A percentile compares a stretch with the other conserved stretches of the same genome.
phyloP scores from a whole-genome alignment of 53 echinoderm and acorn worm species.

The Holothuria scabra region DNA sequence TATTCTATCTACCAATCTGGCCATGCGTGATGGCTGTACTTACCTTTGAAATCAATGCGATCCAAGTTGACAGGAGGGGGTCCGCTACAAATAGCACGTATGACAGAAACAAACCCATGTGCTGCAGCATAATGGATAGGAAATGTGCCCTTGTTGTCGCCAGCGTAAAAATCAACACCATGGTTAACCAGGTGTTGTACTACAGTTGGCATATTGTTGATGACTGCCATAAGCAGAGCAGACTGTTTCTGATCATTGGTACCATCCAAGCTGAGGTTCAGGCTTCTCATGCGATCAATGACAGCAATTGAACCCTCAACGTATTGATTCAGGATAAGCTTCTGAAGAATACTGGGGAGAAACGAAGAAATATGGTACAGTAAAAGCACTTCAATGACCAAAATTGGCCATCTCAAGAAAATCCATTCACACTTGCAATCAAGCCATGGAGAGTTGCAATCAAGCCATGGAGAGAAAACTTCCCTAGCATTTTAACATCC shows the following conservation, averaged over 20 bases:
- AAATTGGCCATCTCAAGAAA: too few species aligned
- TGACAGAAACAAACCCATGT: constrained; percentile 43
- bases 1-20: too few species aligned
- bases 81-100: constrained; percentile 16
- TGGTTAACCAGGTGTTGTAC: constrained; percentile 23
- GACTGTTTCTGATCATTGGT: constrained; percentile 59
- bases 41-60: constrained; percentile 34
- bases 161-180: constrained; percentile 51
- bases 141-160: constrained; percentile 50
- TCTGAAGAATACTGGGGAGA: constrained; percentile 2
- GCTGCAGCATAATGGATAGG: constrained; percentile 64
- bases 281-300: constrained; percentile 16
- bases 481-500: too few species aligned
- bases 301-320: not conserved
- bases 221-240: constrained; percentile 68
- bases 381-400: too few species aligned
- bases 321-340: constrained; percentile 1
- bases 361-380: not conserved
- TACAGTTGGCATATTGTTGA: constrained; percentile 60
- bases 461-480: too few species aligned
- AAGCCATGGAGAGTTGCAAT: too few species aligned
- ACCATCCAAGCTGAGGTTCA: constrained; percentile 1
- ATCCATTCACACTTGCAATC: too few species aligned
- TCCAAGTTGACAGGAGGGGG: not conserved
- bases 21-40: too few species aligned